Percentiles rank a stretch among this genome's conserved stretches.
Conservation (phyloP, 2,113 vertebrate genomes). For the Cygnus buccinator region DNA sequence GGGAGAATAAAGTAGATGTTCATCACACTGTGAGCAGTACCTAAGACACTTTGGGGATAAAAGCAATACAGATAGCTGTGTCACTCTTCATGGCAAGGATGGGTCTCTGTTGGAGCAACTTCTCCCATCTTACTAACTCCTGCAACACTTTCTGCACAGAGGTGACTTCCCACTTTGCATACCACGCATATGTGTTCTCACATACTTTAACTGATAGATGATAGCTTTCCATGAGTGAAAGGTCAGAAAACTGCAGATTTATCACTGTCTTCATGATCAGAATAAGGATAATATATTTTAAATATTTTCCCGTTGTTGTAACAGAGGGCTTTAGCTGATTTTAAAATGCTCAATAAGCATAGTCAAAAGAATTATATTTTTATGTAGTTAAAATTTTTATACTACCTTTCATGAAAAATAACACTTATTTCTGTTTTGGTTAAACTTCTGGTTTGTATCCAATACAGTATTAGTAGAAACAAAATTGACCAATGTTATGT, state of each 20-base stretch:
- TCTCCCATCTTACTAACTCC: neutral
- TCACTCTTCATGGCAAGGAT: neutral
- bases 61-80: neutral
- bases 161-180: neutral
- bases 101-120: neutral
- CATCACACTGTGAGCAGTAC: neutral
- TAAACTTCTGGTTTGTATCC: neutral
- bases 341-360: neutral
- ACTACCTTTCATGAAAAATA: neutral
- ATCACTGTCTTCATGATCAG: neutral
- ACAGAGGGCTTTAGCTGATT: neutral
- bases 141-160: neutral
- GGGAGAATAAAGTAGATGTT: neutral
- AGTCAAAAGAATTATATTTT: neutral
- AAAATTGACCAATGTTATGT: neutral
- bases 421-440: neutral
- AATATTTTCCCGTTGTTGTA: neutral
- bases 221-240: neutral
- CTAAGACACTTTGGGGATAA: neutral
- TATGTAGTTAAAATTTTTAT: neutral
- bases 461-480: neutral
- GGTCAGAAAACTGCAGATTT: neutral
- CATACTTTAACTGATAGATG: neutral
- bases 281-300: neutral
- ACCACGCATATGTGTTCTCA: neutral